phyloP scores from a whole-genome alignment of 2,888 invertebrate species.

The Mycalesis mineus region DNA sequence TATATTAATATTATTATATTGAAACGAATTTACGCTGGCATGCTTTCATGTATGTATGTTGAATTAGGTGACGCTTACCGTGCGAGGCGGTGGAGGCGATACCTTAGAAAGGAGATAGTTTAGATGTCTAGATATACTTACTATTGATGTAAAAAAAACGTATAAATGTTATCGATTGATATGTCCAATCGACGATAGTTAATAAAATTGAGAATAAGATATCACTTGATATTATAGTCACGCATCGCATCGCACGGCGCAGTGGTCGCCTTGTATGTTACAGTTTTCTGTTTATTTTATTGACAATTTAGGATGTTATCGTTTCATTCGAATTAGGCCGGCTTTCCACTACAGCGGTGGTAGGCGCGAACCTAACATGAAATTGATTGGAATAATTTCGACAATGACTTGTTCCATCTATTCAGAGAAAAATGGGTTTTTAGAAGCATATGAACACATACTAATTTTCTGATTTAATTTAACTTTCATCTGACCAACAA shows the following conservation, averaged over 20 bases:
- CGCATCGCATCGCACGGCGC: conserved; percentile 15
- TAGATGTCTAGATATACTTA: conserved; percentile 20
- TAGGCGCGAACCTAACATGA: too few relatives aligned
- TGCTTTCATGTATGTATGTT: conserved; percentile 43
- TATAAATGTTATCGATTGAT: conserved; percentile 23
- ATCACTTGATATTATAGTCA: conserved; percentile 15
- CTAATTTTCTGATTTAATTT: too few relatives aligned
- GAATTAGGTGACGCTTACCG: not conserved
- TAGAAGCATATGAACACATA: too few relatives aligned
- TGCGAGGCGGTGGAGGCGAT: conserved; percentile 8
- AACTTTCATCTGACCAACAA: too few relatives aligned
- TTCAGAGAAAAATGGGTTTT: too few relatives aligned
- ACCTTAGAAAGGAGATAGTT: conserved; percentile 16
- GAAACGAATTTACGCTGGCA: conserved; percentile 69
- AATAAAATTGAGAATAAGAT: conserved; percentile 19
- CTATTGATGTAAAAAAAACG: conserved; percentile 22
- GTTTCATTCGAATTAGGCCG: conserved; percentile 58
- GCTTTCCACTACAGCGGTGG: too few relatives aligned
- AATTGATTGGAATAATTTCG: too few relatives aligned
- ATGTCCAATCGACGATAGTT: conserved; percentile 16
- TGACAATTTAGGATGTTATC: conserved; percentile 67
- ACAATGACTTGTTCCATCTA: too few relatives aligned
- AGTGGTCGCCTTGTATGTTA: conserved; percentile 50
- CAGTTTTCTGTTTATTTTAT: conserved; percentile 70
- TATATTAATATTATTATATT: conserved; percentile 56